Base-by-base conservation (phyloP, 2,888 invertebrate species). In the Apamea epomidion region DNA sequence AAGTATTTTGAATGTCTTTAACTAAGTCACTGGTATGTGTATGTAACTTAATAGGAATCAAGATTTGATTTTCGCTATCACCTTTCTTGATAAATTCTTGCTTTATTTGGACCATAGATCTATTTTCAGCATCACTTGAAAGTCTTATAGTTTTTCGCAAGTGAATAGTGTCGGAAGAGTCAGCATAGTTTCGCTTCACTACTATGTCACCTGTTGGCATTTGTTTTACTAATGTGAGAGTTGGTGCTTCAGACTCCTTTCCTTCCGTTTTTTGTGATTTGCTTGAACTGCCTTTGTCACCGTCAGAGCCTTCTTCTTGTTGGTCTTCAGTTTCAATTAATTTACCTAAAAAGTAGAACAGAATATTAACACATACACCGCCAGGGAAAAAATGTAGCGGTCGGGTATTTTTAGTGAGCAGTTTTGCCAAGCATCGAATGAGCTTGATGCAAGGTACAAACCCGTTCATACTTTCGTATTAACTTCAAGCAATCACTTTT, bases 261-360 rank as follows among this genome's bases (percentile, higher is more conserved):
- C 91, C 89, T 62, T 96, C 95, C 65, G 90, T 80, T 89, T 95
- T 95, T 62, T 90, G 90, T 77, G 91, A 84, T 91, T 95, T 95
- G 77, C 93, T 93, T 68, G 94, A 91, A 87, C 90, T 94, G 70
- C 94, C 93, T 86, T 96, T 96, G 77, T 96, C 97, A 80, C 94
- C 97, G 76, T 97, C 97, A 62, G 97, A 97, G 83, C 97, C 96
- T 75, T 97, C 97, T 84, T 98, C 98, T 84, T 97, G 97, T 76
- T 97, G 97, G 71, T 97, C 97, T 88, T 98, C 98, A 60, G 93
- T 95, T 94, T 98, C 98, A 74, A 98, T 94, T 88, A 98, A 93
- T 94, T 98, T 97, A 91, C 97, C 97, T 97, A 88, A 29, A 80
- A 64, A 48, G 67, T n/a, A 45, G 93, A n/a, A 48, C 6, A 42